These are phyloP conservation scores for Hemiscyllium ocellatum DNA, from an alignment of 2,113 vertebrate species.

Conservation along the genomic window DNA sequence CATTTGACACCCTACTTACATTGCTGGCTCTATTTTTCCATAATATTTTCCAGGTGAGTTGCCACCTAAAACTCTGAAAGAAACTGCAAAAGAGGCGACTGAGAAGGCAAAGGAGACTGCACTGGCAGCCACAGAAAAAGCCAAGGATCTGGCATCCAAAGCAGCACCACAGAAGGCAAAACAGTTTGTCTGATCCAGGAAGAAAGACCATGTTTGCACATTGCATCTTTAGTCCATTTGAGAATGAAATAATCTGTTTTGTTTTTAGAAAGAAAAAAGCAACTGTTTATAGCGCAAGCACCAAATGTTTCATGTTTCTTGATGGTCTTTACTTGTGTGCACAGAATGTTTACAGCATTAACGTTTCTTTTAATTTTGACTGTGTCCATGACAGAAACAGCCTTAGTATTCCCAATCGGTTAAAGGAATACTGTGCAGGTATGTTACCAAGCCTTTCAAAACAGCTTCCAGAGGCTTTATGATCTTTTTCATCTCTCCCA, in stretches of 20 bases:
- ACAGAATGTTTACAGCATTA: conserved; percentile 20
- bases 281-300: not conserved
- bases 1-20: not conserved
- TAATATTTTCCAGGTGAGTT: conserved; percentile 49
- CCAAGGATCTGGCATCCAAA: conserved; percentile 55
- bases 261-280: not conserved
- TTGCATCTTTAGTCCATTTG: not conserved
- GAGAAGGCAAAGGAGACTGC: conserved; percentile 55
- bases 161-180: conserved; percentile 54
- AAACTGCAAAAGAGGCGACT: conserved; percentile 51
- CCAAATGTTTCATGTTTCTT: not conserved
- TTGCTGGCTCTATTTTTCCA: not conserved
- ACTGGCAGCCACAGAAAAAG: conserved; percentile 43
- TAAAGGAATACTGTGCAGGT: not conserved
- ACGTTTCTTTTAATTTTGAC: not conserved
- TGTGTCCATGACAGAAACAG: not conserved
- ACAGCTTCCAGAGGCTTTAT: not conserved
- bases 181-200: conserved; percentile 54
- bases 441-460: not conserved
- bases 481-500: not conserved
- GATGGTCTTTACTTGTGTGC: not conserved
- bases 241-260: not conserved
- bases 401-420: not conserved
- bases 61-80: conserved; percentile 52
- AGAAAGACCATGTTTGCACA: too few species aligned